Conservation (phyloP, 2,888 invertebrate species). For the Apoda limacodes region DNA sequence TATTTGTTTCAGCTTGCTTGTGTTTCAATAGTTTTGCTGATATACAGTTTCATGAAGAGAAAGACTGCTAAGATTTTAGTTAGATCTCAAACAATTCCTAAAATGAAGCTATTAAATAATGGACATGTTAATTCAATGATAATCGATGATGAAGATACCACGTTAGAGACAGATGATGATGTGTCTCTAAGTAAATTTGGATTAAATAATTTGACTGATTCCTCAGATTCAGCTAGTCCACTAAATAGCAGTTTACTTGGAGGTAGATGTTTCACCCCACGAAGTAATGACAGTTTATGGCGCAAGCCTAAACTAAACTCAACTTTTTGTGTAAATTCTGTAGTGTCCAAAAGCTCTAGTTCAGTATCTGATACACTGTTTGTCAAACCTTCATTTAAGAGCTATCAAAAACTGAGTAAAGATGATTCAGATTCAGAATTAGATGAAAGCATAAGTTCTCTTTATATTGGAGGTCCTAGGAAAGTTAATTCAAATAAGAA, state of each 20-base stretch:
- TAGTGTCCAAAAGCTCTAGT: slow-evolving; percentile 39
- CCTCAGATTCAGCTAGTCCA: slow-evolving; percentile 41
- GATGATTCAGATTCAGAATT: slow-evolving; percentile 62
- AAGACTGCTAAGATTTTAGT: slow-evolving; percentile 23
- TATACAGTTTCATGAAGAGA: slow-evolving; percentile 38
- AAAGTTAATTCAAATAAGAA: slow-evolving; percentile 41
- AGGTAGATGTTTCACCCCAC: slow-evolving; percentile 49
- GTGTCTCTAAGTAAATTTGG: slow-evolving; percentile 59
- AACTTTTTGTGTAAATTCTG: slow-evolving; percentile 49
- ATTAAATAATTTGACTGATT: slow-evolving; percentile 47
- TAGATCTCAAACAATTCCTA: slow-evolving; percentile 30
- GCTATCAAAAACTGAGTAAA: slow-evolving; percentile 48
- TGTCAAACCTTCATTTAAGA: slow-evolving; percentile 50
- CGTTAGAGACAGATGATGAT: slow-evolving; percentile 55
- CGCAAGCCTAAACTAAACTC: slow-evolving; percentile 50
- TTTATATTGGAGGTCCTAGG: slow-evolving; percentile 58
- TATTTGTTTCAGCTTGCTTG: slow-evolving; percentile 44
- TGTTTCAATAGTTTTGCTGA: slow-evolving; percentile 35
- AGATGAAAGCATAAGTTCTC: slow-evolving; percentile 64
- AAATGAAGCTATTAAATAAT: slow-evolving; percentile 38
- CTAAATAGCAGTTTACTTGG: slow-evolving; percentile 37
- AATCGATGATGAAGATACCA: slow-evolving; percentile 38
- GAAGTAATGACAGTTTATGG: slow-evolving; percentile 40
- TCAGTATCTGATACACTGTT: slow-evolving; percentile 45
- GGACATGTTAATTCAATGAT: slow-evolving; percentile 28